Conservation (phyloP, 2,797 vertebrate species). For the Pelochelys cantorii region DNA sequence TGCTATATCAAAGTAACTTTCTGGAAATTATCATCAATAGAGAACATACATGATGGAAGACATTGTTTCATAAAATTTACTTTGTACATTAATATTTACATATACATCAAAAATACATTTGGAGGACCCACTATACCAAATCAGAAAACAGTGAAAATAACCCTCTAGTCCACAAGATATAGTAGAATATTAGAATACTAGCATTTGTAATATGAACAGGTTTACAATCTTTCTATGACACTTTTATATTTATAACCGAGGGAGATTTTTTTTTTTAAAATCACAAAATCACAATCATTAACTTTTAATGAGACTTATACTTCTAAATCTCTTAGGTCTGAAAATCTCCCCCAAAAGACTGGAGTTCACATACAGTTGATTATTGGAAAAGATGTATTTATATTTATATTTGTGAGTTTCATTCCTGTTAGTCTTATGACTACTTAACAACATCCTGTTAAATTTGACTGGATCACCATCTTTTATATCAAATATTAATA, state of each 20-base stretch:
- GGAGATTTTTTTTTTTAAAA: neutral
- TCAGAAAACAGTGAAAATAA: neutral
- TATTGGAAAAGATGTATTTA: neutral
- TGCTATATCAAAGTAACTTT: neutral
- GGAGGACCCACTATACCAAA: neutral
- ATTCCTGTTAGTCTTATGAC: neutral
- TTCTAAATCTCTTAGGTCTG: neutral
- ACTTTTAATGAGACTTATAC: neutral
- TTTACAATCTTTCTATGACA: neutral
- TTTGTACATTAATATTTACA: neutral
- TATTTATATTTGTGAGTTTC: neutral
- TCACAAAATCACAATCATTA: neutral
- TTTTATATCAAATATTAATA: conserved; percentile 51
- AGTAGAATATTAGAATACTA: neutral
- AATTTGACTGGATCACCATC: conserved; percentile 26
- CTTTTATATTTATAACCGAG: neutral
- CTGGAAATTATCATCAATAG: neutral
- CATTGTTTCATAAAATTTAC: neutral
- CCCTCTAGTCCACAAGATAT: neutral
- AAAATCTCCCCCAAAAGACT: neutral
- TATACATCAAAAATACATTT: neutral
- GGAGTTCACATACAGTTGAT: neutral
- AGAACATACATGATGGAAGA: neutral
- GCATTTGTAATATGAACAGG: neutral
- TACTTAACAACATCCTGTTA: conserved; percentile 25